Percentiles rank a stretch among this genome's conserved stretches.
Evolutionary conservation across 37 sponge, comb jelly and placozoan species (phyloP).

Genomic region (Trichoplax adhaerens): DNA sequence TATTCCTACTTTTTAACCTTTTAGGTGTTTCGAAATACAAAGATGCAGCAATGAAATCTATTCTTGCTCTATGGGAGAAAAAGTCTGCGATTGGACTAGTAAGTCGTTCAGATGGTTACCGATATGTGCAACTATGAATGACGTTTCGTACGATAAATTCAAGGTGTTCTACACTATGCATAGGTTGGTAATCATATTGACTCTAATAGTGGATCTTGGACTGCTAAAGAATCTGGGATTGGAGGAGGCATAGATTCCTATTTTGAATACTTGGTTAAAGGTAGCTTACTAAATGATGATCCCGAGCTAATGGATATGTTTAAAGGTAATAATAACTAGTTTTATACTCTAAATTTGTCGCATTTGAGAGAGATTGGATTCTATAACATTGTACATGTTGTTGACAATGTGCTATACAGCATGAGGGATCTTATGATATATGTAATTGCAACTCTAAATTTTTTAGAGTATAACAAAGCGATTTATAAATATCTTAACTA

Average conservation of each 20-base stretch:
- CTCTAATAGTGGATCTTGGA: constrained; percentile 68
- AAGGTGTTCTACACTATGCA: constrained; percentile 15
- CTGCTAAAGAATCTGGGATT: constrained; percentile 63
- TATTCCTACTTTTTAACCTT: background rate
- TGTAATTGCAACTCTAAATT: too few relatives aligned
- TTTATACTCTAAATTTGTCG: too few relatives aligned
- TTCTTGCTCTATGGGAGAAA: constrained; percentile 24
- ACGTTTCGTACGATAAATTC: background rate
- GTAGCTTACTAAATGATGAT: constrained; percentile 21
- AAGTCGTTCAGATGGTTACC: background rate
- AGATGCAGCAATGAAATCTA: constrained; percentile 30
- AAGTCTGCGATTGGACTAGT: constrained; percentile 24
- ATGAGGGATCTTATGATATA: too few relatives aligned
- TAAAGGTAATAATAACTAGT: background rate
- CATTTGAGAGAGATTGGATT: too few relatives aligned
- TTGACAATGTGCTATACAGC: too few relatives aligned
- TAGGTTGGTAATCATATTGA: constrained; percentile 56
- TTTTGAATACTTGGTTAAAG: constrained; percentile 85
- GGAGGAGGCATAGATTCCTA: constrained; percentile 98
- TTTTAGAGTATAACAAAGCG: background rate
- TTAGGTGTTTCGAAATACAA: constrained; percentile 49
- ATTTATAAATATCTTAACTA: constrained; percentile 12
- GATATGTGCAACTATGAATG: background rate
- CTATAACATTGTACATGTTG: too few relatives aligned
- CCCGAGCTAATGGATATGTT: constrained; percentile 20